Conservation (phyloP, 2,113 vertebrate genomes). For the mouse (Mus musculus) region DNA sequence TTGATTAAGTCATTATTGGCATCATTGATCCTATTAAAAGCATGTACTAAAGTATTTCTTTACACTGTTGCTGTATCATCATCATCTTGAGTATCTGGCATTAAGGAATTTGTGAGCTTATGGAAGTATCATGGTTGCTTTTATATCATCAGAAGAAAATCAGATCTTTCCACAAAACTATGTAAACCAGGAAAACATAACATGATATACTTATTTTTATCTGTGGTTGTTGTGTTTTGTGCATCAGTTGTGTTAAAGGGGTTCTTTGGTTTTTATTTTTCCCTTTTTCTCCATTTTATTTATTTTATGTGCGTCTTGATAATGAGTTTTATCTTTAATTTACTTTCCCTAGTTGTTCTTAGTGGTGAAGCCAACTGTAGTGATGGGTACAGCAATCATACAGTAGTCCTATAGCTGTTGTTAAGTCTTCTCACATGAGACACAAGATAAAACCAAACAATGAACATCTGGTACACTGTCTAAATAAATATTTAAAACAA, state of each 20-base stretch:
- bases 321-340: background rate
- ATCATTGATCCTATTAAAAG: background rate
- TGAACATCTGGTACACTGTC: background rate
- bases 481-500: constrained; percentile 24
- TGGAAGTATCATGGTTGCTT: background rate
- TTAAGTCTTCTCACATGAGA: background rate
- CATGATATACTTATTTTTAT: background rate
- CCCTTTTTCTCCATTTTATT: background rate
- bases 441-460: background rate
- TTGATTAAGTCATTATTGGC: background rate
- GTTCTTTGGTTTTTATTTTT: background rate
- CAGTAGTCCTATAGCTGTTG: background rate
- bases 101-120: background rate
- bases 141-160: background rate
- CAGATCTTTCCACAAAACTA: too few relatives aligned
- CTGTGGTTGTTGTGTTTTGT: background rate
- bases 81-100: background rate
- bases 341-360: background rate
- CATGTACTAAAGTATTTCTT: background rate
- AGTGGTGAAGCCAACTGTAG: background rate
- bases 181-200: too few relatives aligned
- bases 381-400: too few relatives aligned
- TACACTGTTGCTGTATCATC: background rate
- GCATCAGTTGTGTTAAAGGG: background rate
- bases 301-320: background rate